A percentile compares a stretch with the other conserved stretches of the same genome.
These are phyloP conservation scores for Tangara arthus DNA, from an alignment of 2,797 vertebrate species.

Conservation along the genomic window DNA sequence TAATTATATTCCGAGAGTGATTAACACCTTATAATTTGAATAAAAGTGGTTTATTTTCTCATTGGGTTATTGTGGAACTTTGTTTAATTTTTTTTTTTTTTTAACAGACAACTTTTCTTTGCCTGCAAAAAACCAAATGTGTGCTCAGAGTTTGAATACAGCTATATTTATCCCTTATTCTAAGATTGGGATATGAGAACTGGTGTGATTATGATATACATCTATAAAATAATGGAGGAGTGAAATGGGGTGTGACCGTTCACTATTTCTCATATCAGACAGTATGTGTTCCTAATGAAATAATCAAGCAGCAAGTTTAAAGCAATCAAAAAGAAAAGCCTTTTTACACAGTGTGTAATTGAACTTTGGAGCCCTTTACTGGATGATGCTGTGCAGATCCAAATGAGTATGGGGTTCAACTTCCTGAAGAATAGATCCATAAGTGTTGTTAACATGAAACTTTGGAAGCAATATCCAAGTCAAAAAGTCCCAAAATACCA, in stretches of 20 bases:
- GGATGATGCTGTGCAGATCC: background rate
- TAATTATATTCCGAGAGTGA: constrained; percentile 47
- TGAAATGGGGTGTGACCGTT: background rate
- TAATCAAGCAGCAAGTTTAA: background rate
- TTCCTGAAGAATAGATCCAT: background rate
- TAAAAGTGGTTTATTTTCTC: constrained; percentile 80
- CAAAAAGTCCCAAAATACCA: background rate
- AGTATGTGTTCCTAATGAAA: background rate
- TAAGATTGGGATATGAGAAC: background rate
- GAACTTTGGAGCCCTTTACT: background rate
- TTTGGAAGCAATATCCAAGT: background rate
- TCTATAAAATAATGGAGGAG: background rate
- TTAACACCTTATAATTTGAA: constrained; percentile 65
- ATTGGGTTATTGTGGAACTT: constrained; percentile 31
- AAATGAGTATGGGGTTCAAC: background rate
- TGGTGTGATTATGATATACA: background rate
- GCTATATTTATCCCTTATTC: background rate
- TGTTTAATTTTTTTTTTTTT: background rate
- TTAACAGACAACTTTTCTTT: background rate
- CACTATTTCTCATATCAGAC: background rate
- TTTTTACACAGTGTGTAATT: background rate
- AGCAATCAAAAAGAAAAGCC: background rate
- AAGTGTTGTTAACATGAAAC: background rate
- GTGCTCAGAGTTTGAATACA: background rate
- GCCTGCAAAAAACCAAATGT: background rate